Conservation (phyloP, 2,888 invertebrate genomes). For the Omphaloscelis lunosa region DNA sequence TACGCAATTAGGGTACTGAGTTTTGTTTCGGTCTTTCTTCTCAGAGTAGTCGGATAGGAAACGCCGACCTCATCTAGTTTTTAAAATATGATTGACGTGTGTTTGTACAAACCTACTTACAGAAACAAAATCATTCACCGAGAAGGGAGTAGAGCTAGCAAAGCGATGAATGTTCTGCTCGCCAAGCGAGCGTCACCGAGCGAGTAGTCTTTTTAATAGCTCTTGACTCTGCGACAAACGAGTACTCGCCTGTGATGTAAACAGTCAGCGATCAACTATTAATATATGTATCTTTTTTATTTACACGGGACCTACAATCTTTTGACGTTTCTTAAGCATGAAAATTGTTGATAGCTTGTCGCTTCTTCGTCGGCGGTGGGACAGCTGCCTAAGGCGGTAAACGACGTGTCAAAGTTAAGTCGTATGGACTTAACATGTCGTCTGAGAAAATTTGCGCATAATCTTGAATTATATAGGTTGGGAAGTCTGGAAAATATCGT, state of each 20-base stretch:
- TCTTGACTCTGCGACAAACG: not conserved
- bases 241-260: not conserved
- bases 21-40: too few species aligned
- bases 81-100: too few species aligned
- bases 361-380: not conserved
- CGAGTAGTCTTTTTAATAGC: not conserved
- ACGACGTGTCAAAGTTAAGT: slow-evolving; percentile 17
- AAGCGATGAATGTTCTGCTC: not conserved
- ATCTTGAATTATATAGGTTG: slow-evolving; percentile 1
- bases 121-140: too few species aligned
- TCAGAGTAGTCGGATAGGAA: too few species aligned
- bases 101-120: too few species aligned
- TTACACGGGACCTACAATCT: not conserved
- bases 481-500: slow-evolving; percentile 1
- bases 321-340: not conserved
- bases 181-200: not conserved
- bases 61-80: too few species aligned
- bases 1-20: too few species aligned
- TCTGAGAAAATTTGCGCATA: slow-evolving; percentile 8
- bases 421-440: slow-evolving; percentile 17
- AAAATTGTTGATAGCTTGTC: not conserved
- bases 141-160: not conserved
- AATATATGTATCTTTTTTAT: not conserved
- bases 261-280: not conserved
- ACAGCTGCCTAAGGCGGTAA: not conserved